phyloP scores from a whole-genome alignment of 1,140 invertebrate species.

The Lepidurus arcticus region DNA sequence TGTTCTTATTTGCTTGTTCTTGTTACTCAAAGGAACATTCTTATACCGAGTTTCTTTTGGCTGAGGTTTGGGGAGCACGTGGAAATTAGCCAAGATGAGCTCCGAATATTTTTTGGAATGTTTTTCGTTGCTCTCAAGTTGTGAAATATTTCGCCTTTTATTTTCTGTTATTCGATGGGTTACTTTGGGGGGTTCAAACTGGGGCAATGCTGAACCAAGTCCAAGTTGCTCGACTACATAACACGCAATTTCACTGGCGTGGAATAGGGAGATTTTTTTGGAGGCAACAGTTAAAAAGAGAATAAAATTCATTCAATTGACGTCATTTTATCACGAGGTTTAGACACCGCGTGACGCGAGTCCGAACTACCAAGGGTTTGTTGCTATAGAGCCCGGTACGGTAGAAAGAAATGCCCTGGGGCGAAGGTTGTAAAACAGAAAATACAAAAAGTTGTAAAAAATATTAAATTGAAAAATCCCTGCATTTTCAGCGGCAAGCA shows the following conservation, averaged over 20 bases:
- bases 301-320: neutral
- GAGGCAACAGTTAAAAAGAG: neutral
- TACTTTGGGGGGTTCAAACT: neutral
- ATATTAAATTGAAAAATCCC: too few species aligned
- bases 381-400: neutral
- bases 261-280: neutral
- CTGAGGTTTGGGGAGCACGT: neutral
- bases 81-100: neutral
- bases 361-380: neutral
- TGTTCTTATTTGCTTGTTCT: neutral
- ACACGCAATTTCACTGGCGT: neutral
- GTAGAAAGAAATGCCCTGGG: too few species aligned
- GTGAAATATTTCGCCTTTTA: neutral
- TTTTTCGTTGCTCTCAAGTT: neutral
- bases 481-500: too few species aligned
- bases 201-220: too few species aligned
- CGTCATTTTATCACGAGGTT: neutral
- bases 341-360: neutral
- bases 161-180: constrained; percentile 2
- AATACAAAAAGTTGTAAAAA: too few species aligned
- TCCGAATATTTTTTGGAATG: neutral
- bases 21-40: neutral
- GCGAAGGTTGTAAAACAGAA: neutral
- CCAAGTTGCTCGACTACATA: neutral
- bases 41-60: neutral